Percentiles rank a stretch among this genome's conserved stretches.
phyloP scores from a whole-genome alignment of 2,888 invertebrate species.

The Lasius fuliginosus region DNA sequence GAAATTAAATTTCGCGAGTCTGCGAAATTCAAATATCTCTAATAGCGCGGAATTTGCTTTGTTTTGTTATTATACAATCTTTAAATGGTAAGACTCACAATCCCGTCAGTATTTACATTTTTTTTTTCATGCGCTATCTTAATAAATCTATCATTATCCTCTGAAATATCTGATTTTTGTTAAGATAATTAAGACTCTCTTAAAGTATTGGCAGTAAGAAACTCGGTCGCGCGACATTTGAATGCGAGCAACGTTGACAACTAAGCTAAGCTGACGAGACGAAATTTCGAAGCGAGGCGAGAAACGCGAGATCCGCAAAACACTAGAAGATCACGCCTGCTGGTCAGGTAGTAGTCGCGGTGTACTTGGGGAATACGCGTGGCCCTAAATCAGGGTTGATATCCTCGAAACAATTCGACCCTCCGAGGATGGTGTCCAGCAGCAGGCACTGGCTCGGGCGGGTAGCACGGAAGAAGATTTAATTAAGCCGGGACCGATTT shows the following conservation, averaged over 20 bases:
- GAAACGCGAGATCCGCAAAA: slow-evolving; percentile 37
- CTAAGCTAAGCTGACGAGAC: slow-evolving; percentile 1
- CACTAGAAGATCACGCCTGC: slow-evolving; percentile 71
- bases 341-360: slow-evolving; percentile 76
- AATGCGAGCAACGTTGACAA: neutral
- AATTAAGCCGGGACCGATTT: slow-evolving; percentile 86
- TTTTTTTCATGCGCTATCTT: neutral
- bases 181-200: neutral
- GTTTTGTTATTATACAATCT: neutral
- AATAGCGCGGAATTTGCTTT: neutral
- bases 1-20: slow-evolving; percentile 6
- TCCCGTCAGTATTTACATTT: neutral
- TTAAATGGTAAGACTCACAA: neutral
- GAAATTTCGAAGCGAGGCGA: slow-evolving; percentile 19
- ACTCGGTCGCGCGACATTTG: neutral
- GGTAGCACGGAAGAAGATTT: slow-evolving; percentile 86
- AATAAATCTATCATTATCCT: neutral
- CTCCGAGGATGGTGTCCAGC: slow-evolving; percentile 81
- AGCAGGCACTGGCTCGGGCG: slow-evolving; percentile 77
- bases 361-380: slow-evolving; percentile 78
- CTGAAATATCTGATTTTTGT: neutral
- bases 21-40: neutral
- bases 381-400: slow-evolving; percentile 85
- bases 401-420: slow-evolving; percentile 85
- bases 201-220: neutral